Conservation (phyloP, 1,140 invertebrate species). For the Berghia stephanieae region DNA sequence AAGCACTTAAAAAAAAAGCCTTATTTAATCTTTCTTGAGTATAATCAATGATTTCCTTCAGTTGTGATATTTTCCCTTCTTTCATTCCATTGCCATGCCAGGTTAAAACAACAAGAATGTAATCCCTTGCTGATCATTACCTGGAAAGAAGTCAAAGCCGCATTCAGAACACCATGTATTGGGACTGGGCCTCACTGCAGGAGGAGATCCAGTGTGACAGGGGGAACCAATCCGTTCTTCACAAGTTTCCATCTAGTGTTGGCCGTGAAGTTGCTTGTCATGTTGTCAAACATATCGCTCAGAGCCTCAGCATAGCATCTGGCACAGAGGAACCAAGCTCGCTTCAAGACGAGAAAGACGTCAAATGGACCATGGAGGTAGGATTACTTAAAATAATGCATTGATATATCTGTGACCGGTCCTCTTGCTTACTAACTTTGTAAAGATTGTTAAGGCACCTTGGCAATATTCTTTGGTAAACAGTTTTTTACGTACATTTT, state of each 20-base stretch:
- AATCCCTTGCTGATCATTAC: background rate
- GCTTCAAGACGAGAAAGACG: slow-evolving; percentile 73
- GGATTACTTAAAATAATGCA: too few species aligned
- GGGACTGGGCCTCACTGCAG: slow-evolving; percentile 65
- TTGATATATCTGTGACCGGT: too few species aligned
- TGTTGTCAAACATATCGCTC: slow-evolving; percentile 79
- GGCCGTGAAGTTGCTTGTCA: slow-evolving; percentile 85
- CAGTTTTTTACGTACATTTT: too few species aligned
- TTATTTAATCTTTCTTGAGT: background rate
- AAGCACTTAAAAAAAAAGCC: too few species aligned
- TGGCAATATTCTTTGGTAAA: too few species aligned
- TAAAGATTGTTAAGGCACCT: too few species aligned
- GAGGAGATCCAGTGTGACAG: slow-evolving; percentile 69
- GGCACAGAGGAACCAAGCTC: slow-evolving; percentile 56
- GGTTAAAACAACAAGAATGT: background rate
- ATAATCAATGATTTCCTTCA: background rate
- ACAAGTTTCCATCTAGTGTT: slow-evolving; percentile 80
- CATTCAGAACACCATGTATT: slow-evolving; percentile 81
- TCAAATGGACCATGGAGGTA: slow-evolving; percentile 90
- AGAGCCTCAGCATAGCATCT: slow-evolving; percentile 75
- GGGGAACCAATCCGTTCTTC: slow-evolving; percentile 81
- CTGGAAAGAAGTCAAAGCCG: slow-evolving; percentile 72
- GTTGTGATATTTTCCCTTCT: background rate
- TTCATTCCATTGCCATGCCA: background rate
- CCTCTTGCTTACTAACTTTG: too few species aligned